These are phyloP conservation scores for Borostomias antarcticus DNA, from an alignment of 2,797 vertebrate genomes.

Conservation along the genomic window DNA sequence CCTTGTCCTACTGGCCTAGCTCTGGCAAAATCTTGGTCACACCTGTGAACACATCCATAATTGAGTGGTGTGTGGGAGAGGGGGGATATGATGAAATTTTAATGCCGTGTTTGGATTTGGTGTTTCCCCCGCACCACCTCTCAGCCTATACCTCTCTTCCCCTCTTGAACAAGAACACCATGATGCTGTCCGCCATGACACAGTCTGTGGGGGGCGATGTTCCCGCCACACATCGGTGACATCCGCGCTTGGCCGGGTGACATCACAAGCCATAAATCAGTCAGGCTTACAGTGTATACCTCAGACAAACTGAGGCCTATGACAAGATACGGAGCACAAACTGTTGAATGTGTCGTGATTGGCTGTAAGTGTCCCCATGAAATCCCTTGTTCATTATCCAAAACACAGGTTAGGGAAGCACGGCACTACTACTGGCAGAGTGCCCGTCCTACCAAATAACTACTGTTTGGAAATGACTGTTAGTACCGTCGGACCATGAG, in stretches of 20 bases:
- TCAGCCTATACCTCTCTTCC: conserved; percentile 25
- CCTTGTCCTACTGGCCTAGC: conserved; percentile 34
- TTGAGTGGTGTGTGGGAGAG: conserved; percentile 63
- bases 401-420: background rate
- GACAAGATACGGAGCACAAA: conserved; percentile 21
- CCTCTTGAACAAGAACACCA: conserved; percentile 4
- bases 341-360: conserved; percentile 25
- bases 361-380: background rate
- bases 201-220: conserved; percentile 31
- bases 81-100: conserved; percentile 60
- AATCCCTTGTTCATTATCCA: background rate
- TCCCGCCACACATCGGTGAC: conserved; percentile 13
- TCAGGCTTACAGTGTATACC: background rate
- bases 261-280: conserved; percentile 5
- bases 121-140: background rate
- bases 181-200: conserved; percentile 29
- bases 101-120: conserved; percentile 65
- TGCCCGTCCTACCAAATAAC: no score
- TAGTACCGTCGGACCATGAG: background rate
- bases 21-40: conserved; percentile 42
- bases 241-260: background rate
- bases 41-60: conserved; percentile 67
- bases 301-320: background rate
- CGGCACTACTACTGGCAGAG: background rate
- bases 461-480: no score